phyloP scores from a whole-genome alignment of 1,140 invertebrate species.

The Phortica variegata region DNA sequence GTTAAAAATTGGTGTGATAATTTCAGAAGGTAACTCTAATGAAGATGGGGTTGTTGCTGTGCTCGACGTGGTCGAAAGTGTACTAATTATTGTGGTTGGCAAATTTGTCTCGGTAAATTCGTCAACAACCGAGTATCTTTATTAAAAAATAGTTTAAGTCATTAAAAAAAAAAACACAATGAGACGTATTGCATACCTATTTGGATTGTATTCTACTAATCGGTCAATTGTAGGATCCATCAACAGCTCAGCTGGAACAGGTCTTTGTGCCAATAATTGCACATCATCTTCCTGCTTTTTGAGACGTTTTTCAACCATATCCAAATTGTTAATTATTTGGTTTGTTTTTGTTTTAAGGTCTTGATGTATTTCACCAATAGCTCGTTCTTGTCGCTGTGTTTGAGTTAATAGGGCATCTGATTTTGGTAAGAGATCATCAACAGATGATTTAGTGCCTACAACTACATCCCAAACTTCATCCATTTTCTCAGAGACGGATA shows the following conservation, averaged over 20 bases:
- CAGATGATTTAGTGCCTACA: slow-evolving; percentile 80
- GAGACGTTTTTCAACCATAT: slow-evolving; percentile 78
- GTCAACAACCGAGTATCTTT: slow-evolving; percentile 42
- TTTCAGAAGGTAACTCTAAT: slow-evolving; percentile 21
- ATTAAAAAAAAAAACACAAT: not conserved
- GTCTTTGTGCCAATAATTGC: slow-evolving; percentile 64
- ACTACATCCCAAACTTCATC: slow-evolving; percentile 87
- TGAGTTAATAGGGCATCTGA: slow-evolving; percentile 82
- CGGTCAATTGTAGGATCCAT: slow-evolving; percentile 76
- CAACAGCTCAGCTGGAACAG: slow-evolving; percentile 70
- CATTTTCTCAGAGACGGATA: slow-evolving; percentile 85
- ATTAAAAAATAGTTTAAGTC: not conserved
- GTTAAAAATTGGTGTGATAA: slow-evolving; percentile 33
- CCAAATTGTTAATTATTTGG: slow-evolving; percentile 83
- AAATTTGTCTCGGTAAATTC: slow-evolving; percentile 51
- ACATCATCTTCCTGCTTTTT: slow-evolving; percentile 79
- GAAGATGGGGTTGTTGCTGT: slow-evolving; percentile 37
- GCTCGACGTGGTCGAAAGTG: slow-evolving; percentile 17
- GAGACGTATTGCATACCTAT: slow-evolving; percentile 57
- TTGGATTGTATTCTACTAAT: slow-evolving; percentile 73
- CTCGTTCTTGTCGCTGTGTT: slow-evolving; percentile 81
- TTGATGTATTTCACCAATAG: slow-evolving; percentile 82
- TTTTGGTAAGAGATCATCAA: slow-evolving; percentile 80
- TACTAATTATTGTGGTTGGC: slow-evolving; percentile 28
- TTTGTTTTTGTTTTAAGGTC: slow-evolving; percentile 80